These are phyloP conservation scores for Trinectes maculatus DNA, from an alignment of 2,113 vertebrate genomes.

Conservation along the genomic window DNA sequence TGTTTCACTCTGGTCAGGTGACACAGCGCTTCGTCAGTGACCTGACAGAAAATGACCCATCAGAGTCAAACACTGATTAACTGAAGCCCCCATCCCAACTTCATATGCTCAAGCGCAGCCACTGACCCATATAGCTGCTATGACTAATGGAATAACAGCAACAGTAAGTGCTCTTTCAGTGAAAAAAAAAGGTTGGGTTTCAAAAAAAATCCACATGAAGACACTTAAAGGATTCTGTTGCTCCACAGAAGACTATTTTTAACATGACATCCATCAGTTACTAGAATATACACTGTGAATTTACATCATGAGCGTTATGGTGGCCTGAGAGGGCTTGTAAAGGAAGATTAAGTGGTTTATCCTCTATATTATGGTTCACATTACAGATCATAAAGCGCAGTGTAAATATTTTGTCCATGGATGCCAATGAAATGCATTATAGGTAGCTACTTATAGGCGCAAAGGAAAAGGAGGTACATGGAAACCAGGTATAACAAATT, in stretches of 20 bases:
- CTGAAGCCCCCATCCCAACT: constrained; percentile 9
- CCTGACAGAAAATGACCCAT: constrained; percentile 25
- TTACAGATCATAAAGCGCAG: not conserved
- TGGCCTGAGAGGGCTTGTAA: not conserved
- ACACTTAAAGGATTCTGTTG: not conserved
- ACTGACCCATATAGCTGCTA: constrained; percentile 18
- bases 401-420: not conserved
- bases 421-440: not conserved
- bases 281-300: constrained; percentile 43
- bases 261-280: constrained; percentile 1
- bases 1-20: not conserved
- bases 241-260: not conserved
- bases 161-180: not conserved
- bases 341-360: constrained; percentile 19
- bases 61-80: constrained; percentile 16
- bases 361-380: not conserved
- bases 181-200: not conserved
- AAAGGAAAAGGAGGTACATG: not conserved
- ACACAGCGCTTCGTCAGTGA: constrained; percentile 3
- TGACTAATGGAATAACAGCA: constrained; percentile 28
- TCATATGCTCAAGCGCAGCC: constrained; percentile 12
- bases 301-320: constrained; percentile 31
- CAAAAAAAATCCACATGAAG: constrained; percentile 1
- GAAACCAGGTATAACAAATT: not conserved
- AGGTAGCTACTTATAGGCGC: not conserved